These are phyloP conservation scores for Cistogaster globosa DNA, from an alignment of 2,888 invertebrate genomes.

Conservation along the genomic window DNA sequence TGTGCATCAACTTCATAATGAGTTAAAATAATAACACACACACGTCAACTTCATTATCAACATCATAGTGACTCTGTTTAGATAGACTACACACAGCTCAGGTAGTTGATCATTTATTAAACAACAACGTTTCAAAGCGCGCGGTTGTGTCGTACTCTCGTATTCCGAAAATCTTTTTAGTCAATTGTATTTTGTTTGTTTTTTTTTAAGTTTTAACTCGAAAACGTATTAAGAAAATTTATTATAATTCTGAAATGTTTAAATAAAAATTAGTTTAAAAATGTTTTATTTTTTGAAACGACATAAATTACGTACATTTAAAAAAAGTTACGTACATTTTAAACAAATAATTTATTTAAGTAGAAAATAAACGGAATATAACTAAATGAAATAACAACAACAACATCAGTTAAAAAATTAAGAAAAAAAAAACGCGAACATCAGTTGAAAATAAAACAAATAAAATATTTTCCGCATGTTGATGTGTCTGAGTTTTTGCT, in stretches of 20 bases:
- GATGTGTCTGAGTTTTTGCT: constrained; percentile 8
- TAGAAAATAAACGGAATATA: constrained; percentile 24
- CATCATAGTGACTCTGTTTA: constrained; percentile 55
- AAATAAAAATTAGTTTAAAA: constrained; percentile 17
- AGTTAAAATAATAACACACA: constrained; percentile 20
- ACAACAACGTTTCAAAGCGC: constrained; percentile 69
- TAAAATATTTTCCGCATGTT: constrained; percentile 57
- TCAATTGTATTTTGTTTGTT: constrained; percentile 7
- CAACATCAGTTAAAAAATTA: constrained; percentile 27
- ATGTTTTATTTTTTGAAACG: neutral
- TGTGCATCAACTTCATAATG: constrained; percentile 65
- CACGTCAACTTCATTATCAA: constrained; percentile 16
- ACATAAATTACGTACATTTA: constrained; percentile 41
- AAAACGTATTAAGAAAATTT: constrained; percentile 23
- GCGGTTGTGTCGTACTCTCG: constrained; percentile 50
- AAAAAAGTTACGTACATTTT: constrained; percentile 41
- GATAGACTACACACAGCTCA: constrained; percentile 67
- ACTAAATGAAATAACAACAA: constrained; percentile 47
- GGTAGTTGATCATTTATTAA: constrained; percentile 71
- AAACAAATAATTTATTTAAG: constrained; percentile 48
- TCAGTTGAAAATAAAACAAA: constrained; percentile 69
- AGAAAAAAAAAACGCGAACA: constrained; percentile 61
- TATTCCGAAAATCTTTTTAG: constrained; percentile 22
- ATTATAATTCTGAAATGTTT: constrained; percentile 2
- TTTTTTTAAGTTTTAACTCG: constrained; percentile 32